Evolutionary conservation across 2,888 invertebrate genomes (phyloP).

Genomic region (Pristionchus exspectatus): DNA sequence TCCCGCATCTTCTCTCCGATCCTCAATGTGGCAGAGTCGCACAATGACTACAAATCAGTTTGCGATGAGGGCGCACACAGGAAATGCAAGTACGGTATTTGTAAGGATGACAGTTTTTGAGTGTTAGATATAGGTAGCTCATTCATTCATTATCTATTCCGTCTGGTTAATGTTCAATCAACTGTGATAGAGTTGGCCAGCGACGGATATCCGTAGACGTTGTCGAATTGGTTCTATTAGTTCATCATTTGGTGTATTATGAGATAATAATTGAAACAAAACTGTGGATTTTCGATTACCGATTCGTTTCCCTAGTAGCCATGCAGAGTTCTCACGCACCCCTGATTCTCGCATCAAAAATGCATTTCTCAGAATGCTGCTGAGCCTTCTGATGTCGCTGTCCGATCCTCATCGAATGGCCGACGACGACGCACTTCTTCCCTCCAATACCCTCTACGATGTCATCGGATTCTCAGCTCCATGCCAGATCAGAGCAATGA

Average conservation of each 20-base stretch:
- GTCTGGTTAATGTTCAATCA: too few species aligned
- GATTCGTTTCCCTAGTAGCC: too few species aligned
- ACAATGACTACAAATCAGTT: too few species aligned
- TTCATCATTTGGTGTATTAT: too few species aligned
- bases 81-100: slow-evolving; percentile 32
- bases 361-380: background rate
- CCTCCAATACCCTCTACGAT: slow-evolving; percentile 30
- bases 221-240: too few species aligned
- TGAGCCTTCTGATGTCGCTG: background rate
- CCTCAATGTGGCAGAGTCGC: background rate
- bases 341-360: too few species aligned
- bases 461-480: background rate
- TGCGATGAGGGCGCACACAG: slow-evolving; percentile 41
- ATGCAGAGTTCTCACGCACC: too few species aligned
- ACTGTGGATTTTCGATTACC: too few species aligned
- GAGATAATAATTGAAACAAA: too few species aligned
- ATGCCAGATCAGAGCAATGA: slow-evolving; percentile 30
- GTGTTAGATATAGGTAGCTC: background rate
- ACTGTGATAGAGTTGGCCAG: too few species aligned
- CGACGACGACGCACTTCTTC: background rate
- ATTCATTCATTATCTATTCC: too few species aligned
- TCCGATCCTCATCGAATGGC: background rate
- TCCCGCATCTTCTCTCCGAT: background rate
- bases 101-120: background rate
- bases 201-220: too few species aligned